These are phyloP conservation scores for Diglossa cyanea DNA, from an alignment of 2,797 vertebrate genomes.

Conservation along the genomic window DNA sequence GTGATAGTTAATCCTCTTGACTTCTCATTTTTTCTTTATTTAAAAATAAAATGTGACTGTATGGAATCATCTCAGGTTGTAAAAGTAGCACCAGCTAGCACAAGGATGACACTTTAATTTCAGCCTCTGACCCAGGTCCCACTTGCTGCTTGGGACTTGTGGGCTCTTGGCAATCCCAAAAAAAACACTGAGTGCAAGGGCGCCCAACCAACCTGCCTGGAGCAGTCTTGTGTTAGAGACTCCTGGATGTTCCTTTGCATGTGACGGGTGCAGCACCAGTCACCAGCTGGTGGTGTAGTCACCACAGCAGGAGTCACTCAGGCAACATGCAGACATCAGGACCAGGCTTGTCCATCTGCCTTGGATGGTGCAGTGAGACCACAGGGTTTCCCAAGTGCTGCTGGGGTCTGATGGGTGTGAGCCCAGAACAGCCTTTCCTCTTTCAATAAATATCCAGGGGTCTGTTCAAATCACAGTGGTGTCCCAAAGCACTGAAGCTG, in stretches of 20 bases:
- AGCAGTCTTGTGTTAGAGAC: neutral
- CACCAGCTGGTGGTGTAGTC: neutral
- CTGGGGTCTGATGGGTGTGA: neutral
- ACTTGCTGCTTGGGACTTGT: neutral
- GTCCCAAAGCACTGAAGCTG: neutral
- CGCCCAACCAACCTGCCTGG: neutral
- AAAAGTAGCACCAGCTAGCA: neutral
- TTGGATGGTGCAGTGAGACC: neutral
- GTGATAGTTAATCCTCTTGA: constrained; percentile 15
- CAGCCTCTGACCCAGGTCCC: neutral
- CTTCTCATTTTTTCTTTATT: neutral
- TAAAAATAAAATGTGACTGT: neutral
- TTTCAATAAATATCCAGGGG: neutral
- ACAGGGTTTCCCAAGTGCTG: neutral
- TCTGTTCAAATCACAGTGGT: fast-evolving
- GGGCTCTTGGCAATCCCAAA: neutral
- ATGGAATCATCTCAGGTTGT: neutral
- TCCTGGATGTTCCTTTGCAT: neutral
- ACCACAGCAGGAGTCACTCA: neutral
- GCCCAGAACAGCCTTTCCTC: neutral
- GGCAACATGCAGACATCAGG: fast-evolving
- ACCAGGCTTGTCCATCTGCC: neutral
- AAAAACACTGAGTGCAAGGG: neutral
- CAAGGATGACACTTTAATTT: neutral
- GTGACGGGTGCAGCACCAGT: fast-evolving